Base-by-base conservation (phyloP, 2,113 vertebrate species). In the Chaetorhynchus papuensis region DNA sequence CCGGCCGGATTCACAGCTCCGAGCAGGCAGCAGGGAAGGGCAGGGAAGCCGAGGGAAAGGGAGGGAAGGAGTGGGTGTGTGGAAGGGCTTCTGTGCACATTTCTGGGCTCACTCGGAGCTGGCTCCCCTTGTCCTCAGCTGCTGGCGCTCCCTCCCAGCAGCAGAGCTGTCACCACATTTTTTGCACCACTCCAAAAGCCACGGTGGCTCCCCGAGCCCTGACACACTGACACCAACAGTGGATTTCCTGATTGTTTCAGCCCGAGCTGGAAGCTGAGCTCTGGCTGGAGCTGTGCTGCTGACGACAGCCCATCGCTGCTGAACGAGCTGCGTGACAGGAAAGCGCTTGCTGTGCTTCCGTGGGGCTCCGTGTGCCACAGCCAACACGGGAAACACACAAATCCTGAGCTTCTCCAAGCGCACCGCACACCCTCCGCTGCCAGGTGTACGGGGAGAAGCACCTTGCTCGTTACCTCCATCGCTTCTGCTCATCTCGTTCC, bases 231-330 rank as follows among this genome's bases (percentile, higher is more conserved):
- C 26, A 65, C 23, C 77, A 49, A 19, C 41, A 21, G 45, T 16
- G 65, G 30, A 84, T 85, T 85, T 78, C 90, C 88, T 54, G 75
- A 24, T 28, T 47, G 33, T 47, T 87, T 54, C 83, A 91, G 91
- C 69, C n/a, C 3, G 4, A 44, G 63, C 44, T 77, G 81, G 66
- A 50, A 83, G 94, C 72, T 33, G 50, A 80, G 85, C 91, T 86
- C 76, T 3, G 12, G 45, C 82, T 72, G 89, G 47, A 85, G 91
- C 87, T 2, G 63, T 7, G 89, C 76, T 76, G 76, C 90, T 72
- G 94, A 52, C 8, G 20, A 54, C 77, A 90, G 83, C 64, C 87
- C 86, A 11, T 50, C 39, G 4, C 76, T n/a, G 0, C 41, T 17
- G 52, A 39, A 70, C 8, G 18, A 79, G 89, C 94, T 65, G 70